phyloP scores from a whole-genome alignment of 2,888 invertebrate genomes.

The Eubasilissa splendida region DNA sequence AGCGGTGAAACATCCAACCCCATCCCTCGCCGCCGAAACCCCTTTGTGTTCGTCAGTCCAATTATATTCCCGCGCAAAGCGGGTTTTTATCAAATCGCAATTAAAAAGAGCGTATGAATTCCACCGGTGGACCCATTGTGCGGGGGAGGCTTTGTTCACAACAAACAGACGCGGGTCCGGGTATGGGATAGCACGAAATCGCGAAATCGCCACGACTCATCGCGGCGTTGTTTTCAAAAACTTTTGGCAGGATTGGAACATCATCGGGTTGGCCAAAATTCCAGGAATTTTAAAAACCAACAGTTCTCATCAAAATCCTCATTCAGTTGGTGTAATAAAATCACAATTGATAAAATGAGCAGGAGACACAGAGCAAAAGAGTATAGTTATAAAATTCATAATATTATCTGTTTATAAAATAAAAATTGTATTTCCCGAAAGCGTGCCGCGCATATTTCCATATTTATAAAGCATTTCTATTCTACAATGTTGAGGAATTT shows the following conservation, averaged over 20 bases:
- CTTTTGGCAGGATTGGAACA: not conserved
- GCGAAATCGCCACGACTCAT: not conserved
- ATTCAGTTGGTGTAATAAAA: no score
- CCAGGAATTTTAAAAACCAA: not conserved
- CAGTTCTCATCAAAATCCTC: no score
- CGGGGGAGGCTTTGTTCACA: not conserved
- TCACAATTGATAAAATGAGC: no score
- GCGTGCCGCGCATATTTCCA: no score
- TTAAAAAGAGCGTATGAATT: slow-evolving; percentile 22
- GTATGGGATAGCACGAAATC: not conserved
- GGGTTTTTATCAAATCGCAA: slow-evolving; percentile 45
- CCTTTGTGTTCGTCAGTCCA: slow-evolving; percentile 28
- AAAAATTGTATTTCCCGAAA: no score
- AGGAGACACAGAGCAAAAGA: no score
- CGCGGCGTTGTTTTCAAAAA: not conserved
- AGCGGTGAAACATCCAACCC: not conserved
- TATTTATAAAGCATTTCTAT: no score
- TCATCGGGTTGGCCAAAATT: not conserved
- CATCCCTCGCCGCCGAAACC: not conserved
- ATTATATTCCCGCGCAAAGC: slow-evolving; percentile 38
- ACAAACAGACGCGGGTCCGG: slow-evolving; percentile 1
- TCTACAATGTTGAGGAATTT: no score
- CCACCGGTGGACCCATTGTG: slow-evolving; percentile 6
- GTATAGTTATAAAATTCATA: no score
- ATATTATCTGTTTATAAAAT: no score